phyloP scores from a whole-genome alignment of 2,113 vertebrate species.

The Raphicerus campestris region DNA sequence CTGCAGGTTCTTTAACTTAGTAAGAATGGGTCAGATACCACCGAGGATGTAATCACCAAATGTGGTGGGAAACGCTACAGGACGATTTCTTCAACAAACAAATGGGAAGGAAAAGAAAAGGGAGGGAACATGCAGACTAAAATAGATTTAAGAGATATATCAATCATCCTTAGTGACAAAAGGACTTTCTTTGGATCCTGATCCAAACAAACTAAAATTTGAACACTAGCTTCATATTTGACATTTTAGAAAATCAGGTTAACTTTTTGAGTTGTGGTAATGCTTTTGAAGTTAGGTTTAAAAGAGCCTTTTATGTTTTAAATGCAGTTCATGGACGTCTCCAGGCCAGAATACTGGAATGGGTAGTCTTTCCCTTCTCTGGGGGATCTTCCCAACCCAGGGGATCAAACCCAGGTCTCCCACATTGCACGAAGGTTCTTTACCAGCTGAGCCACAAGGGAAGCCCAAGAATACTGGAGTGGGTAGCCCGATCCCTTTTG shows the following conservation, averaged over 20 bases:
- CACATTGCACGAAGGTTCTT: background rate
- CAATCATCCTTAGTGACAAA: conserved; percentile 33
- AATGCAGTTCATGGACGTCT: background rate
- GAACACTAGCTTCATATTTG: background rate
- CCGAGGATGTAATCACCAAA: conserved; percentile 12
- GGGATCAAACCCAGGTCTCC: background rate
- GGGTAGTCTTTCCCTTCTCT: background rate
- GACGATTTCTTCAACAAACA: conserved; percentile 41
- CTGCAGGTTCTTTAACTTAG: conserved; percentile 38
- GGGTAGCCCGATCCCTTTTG: background rate
- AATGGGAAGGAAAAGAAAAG: background rate
- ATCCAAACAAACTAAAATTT: conserved; percentile 36
- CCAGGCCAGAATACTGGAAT: background rate
- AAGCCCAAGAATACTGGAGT: background rate
- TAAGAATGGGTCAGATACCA: conserved; percentile 44
- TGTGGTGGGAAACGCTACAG: background rate
- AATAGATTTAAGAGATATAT: conserved; percentile 10
- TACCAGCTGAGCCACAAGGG: background rate
- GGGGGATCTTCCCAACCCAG: background rate
- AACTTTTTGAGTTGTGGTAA: conserved; percentile 17
- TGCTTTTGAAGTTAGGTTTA: background rate
- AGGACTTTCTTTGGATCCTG: background rate
- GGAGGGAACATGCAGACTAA: conserved; percentile 10
- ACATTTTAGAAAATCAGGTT: background rate
- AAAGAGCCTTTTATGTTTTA: background rate